phyloP scores from a whole-genome alignment of 1,140 invertebrate species.

The Pectinophora gossypiella region DNA sequence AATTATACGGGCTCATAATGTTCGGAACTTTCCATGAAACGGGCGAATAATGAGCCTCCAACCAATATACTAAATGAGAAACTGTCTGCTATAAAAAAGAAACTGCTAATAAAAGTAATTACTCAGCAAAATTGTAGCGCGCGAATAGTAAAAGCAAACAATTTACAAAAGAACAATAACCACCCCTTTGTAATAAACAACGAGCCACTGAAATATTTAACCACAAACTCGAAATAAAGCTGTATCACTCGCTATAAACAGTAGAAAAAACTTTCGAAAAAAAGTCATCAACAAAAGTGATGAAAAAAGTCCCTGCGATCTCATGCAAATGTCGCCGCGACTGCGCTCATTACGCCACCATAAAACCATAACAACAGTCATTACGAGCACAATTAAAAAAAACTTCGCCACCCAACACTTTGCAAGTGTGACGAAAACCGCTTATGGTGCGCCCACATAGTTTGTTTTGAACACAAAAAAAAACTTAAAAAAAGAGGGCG shows the following conservation, averaged over 20 bases:
- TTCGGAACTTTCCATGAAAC: neutral
- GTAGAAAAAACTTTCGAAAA: conserved; percentile 52
- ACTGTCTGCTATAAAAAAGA: too few species aligned
- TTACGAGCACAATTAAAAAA: conserved; percentile 70
- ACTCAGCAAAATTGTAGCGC: too few species aligned
- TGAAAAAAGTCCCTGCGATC: conserved; percentile 53
- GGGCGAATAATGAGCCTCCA: too few species aligned
- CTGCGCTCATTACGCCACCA: conserved; percentile 59
- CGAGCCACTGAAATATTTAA: conserved; percentile 63
- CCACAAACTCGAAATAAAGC: conserved; percentile 67
- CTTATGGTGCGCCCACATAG: conserved; percentile 68
- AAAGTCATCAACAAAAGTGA: conserved; percentile 64
- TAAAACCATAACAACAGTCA: conserved; percentile 71
- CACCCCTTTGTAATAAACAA: conserved; percentile 63
- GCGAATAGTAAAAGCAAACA: conserved; percentile 40
- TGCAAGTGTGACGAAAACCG: conserved; percentile 69
- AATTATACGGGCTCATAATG: conserved; percentile 1
- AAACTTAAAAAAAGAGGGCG: conserved; percentile 57
- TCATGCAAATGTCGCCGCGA: conserved; percentile 69
- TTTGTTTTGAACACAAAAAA: conserved; percentile 60
- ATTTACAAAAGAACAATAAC: conserved; percentile 52
- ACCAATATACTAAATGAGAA: too few species aligned
- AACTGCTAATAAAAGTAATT: too few species aligned
- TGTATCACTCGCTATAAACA: conserved; percentile 51
- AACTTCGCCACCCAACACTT: conserved; percentile 49